phyloP scores from a whole-genome alignment of 2,113 vertebrate species.

The Tachysurus vachellii region DNA sequence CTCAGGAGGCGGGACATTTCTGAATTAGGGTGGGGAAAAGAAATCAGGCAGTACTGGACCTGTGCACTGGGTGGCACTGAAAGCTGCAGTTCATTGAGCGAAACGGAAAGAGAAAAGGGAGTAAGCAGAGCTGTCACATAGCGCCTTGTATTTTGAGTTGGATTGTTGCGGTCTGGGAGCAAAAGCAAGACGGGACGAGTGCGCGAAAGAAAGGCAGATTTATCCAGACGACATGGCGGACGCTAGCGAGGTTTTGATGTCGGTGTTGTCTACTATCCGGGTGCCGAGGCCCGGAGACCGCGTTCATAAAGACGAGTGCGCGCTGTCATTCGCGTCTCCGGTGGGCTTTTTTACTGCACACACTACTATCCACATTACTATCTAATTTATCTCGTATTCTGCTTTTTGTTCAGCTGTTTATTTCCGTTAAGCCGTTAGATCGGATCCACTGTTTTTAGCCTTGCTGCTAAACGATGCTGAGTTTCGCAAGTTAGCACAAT shows the following conservation, averaged over 20 bases:
- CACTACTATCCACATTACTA: background rate
- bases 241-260: conserved; percentile 89
- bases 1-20: background rate
- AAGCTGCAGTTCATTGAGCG: conserved; percentile 22
- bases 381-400: background rate
- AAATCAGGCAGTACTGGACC: conserved; percentile 6
- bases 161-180: conserved; percentile 57
- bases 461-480: background rate
- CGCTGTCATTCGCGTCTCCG: conserved; percentile 94
- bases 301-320: conserved; percentile 98
- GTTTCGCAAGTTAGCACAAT: conserved; percentile 2
- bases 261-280: conserved; percentile 91
- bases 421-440: background rate
- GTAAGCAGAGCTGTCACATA: conserved; percentile 49
- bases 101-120: conserved; percentile 34
- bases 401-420: background rate
- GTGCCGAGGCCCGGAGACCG: conserved; percentile 93
- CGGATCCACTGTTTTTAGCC: background rate
- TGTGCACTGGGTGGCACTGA: conserved; percentile 24
- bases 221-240: conserved; percentile 81
- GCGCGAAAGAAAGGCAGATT: conserved; percentile 51
- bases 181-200: conserved; percentile 55
- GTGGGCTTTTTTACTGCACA: conserved; percentile 69
- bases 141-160: conserved; percentile 54
- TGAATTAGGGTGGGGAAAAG: background rate